Evolutionary conservation across 2,888 invertebrate species (phyloP).

Genomic region (Tineola bisselliella): DNA sequence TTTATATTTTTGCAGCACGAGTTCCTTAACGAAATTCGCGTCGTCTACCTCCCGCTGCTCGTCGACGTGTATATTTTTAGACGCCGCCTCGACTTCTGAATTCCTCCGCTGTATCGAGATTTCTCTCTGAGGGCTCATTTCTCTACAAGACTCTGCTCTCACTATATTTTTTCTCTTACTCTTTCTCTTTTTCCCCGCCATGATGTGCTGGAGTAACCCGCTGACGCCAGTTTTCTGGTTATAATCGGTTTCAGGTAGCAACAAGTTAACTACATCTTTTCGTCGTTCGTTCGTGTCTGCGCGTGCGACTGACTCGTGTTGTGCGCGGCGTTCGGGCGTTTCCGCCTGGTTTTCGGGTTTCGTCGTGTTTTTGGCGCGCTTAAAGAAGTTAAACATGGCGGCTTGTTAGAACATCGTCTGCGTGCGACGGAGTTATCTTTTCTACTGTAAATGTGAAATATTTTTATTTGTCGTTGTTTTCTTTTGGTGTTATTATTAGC

Average conservation of each 20-base stretch:
- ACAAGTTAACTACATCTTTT: conserved; percentile 60
- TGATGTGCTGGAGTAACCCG: conserved; percentile 46
- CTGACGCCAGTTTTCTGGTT: conserved; percentile 49
- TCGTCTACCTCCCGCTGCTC: conserved; percentile 29
- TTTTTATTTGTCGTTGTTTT: neutral
- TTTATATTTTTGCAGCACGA: conserved; percentile 58
- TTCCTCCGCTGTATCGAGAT: conserved; percentile 33
- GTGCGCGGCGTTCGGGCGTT: conserved; percentile 24
- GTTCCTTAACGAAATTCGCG: conserved; percentile 54
- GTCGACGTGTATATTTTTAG: conserved; percentile 38
- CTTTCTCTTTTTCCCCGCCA: conserved; percentile 51
- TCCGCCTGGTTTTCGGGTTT: conserved; percentile 38
- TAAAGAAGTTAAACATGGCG: conserved; percentile 61
- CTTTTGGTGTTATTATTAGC: neutral
- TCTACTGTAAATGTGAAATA: conserved; percentile 29
- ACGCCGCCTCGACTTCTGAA: conserved; percentile 27
- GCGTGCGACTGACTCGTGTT: conserved; percentile 19
- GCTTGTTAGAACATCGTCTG: conserved; percentile 37
- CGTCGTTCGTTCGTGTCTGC: conserved; percentile 18
- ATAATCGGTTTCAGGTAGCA: conserved; percentile 52
- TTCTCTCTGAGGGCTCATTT: conserved; percentile 37
- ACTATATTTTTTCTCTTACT: conserved; percentile 31
- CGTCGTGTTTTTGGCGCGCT: conserved; percentile 44
- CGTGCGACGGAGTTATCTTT: conserved; percentile 25
- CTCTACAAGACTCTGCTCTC: conserved; percentile 38